Conservation (phyloP, 2,113 vertebrate species). For the Malaclemys terrapin region DNA sequence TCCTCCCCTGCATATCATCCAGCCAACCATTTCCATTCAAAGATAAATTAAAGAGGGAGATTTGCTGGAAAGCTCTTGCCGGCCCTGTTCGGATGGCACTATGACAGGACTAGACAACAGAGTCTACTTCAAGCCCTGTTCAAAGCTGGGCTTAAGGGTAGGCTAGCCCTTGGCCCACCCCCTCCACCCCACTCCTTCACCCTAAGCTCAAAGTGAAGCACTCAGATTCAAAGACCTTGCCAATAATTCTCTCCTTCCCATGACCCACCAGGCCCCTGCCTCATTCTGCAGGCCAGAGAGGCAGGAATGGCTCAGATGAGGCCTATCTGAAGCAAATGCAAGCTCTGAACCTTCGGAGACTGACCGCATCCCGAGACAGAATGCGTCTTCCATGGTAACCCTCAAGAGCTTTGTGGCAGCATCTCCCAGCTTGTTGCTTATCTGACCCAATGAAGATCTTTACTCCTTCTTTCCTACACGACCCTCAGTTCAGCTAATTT, state of each 20-base stretch:
- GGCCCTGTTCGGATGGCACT: background rate
- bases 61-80: background rate
- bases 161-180: background rate
- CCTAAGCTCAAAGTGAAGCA: slow-evolving; percentile 38
- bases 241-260: background rate
- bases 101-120: too few relatives aligned
- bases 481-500: background rate
- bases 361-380: background rate
- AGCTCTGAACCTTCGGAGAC: background rate
- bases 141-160: background rate
- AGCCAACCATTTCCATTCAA: slow-evolving; percentile 9
- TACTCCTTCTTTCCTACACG: background rate
- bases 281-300: background rate
- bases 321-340: background rate
- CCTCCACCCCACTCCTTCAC: slow-evolving; percentile 7
- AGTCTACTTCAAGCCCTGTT: background rate
- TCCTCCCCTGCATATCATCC: slow-evolving; percentile 38
- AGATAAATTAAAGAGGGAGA: background rate
- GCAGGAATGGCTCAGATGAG: background rate
- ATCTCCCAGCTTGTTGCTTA: background rate
- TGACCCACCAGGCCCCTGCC: background rate
- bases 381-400: background rate
- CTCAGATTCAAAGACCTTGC: slow-evolving; percentile 22
- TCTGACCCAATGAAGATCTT: background rate
- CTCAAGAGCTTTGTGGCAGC: background rate